These are phyloP conservation scores for Amaurobius ferox DNA, from an alignment of 2,888 invertebrate genomes.

Conservation along the genomic window DNA sequence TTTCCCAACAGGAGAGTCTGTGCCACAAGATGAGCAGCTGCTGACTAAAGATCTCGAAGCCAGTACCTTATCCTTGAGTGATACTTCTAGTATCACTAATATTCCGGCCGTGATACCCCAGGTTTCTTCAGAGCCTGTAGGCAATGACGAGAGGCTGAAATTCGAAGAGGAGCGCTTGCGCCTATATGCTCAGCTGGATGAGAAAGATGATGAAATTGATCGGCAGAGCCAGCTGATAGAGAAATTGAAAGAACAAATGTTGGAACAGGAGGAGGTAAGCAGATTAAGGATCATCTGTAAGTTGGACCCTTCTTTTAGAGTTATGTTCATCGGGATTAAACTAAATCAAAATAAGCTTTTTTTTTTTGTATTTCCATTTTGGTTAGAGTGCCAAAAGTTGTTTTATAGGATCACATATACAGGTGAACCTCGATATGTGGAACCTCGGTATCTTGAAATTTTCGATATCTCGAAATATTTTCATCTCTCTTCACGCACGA, in stretches of 20 bases:
- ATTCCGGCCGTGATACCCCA: conserved; percentile 54
- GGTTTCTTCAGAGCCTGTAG: conserved; percentile 77
- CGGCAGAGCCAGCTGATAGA: conserved; percentile 97
- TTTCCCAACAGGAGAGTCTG: conserved; percentile 78
- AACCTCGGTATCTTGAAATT: too few relatives aligned
- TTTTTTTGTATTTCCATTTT: too few relatives aligned
- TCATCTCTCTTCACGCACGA: too few relatives aligned
- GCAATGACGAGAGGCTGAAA: conserved; percentile 85
- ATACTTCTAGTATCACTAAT: conserved; percentile 62
- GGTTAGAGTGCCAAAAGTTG: too few relatives aligned
- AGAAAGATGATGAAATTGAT: conserved; percentile 99
- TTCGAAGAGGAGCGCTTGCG: conserved; percentile 93
- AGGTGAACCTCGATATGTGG: too few relatives aligned
- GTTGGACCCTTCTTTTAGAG: too few relatives aligned
- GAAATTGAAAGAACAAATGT: conserved; percentile 97
- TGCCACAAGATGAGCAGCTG: conserved; percentile 92
- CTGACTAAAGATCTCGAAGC: conserved; percentile 81
- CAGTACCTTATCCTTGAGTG: conserved; percentile 73
- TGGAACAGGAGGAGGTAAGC: conserved; percentile 91
- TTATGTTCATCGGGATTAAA: too few relatives aligned
- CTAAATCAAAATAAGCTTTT: too few relatives aligned
- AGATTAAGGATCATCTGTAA: too few relatives aligned
- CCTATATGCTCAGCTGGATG: conserved; percentile 97
- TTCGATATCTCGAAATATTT: too few relatives aligned
- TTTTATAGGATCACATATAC: too few relatives aligned